These are phyloP conservation scores for Hoplodrina ambigua DNA, from an alignment of 2,888 invertebrate species.

Conservation along the genomic window DNA sequence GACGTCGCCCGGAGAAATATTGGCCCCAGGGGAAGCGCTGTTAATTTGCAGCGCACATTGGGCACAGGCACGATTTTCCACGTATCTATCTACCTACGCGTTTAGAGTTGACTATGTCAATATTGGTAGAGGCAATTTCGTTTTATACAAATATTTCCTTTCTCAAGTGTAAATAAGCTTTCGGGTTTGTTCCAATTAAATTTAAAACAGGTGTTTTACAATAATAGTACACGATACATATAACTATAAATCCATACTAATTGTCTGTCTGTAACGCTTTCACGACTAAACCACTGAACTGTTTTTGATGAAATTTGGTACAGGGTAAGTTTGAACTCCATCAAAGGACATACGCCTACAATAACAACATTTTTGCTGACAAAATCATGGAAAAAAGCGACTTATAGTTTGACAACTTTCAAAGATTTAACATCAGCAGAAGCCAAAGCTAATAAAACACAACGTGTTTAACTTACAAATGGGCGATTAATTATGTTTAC, in stretches of 20 bases:
- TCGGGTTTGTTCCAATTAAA: not conserved
- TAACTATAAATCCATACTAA: not conserved
- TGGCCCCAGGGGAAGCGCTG: constrained; percentile 87
- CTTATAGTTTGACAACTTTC: not conserved
- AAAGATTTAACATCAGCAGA: not conserved
- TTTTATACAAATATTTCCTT: constrained; percentile 61
- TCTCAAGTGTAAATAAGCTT: constrained; percentile 10
- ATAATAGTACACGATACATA: not conserved
- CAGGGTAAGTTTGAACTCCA: no score
- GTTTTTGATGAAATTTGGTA: no score
- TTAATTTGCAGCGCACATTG: constrained; percentile 88
- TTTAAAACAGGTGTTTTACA: constrained; percentile 2
- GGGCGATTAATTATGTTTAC: not conserved
- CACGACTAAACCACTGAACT: no score
- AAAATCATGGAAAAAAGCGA: no score
- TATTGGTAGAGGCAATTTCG: constrained; percentile 73
- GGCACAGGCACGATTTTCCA: constrained; percentile 85
- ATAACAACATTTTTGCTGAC: no score
- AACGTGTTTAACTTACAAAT: no score
- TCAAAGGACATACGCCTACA: no score
- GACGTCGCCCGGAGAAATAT: constrained; percentile 89
- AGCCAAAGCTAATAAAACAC: not conserved
- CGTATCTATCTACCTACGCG: constrained; percentile 74
- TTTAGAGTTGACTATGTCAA: constrained; percentile 67
- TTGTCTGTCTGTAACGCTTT: no score